These are phyloP conservation scores for Belonocnema kinseyi DNA, from an alignment of 1,140 invertebrate genomes.

Conservation along the genomic window DNA sequence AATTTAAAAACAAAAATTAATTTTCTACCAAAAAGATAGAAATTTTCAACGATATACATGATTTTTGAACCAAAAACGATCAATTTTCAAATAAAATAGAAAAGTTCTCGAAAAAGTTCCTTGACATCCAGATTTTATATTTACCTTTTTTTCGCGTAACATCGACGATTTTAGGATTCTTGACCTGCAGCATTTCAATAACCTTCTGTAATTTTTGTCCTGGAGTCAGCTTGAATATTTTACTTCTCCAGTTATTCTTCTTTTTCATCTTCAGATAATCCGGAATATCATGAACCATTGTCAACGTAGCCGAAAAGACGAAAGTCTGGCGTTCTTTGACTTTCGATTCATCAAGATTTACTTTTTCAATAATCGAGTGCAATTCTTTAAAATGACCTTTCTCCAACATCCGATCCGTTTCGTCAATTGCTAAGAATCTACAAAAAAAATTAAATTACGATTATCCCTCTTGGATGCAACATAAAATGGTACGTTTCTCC, in stretches of 20 bases:
- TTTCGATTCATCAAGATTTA: slow-evolving; percentile 83
- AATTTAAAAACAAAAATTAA: too few relatives aligned
- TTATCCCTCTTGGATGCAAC: too few relatives aligned
- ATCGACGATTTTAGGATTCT: slow-evolving; percentile 95
- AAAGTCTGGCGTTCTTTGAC: slow-evolving; percentile 89
- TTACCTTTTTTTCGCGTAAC: slow-evolving; percentile 85
- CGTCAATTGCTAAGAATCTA: slow-evolving; percentile 95
- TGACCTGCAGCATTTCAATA: slow-evolving; percentile 86
- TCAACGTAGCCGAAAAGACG: slow-evolving; percentile 98
- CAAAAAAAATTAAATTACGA: slow-evolving; percentile 42
- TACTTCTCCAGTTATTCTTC: slow-evolving; percentile 72
- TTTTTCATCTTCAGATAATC: slow-evolving; percentile 84
- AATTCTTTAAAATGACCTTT: slow-evolving; percentile 97
- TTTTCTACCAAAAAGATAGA: too few relatives aligned
- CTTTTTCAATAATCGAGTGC: slow-evolving; percentile 84
- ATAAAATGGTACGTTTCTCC: too few relatives aligned
- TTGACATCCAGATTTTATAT: not conserved
- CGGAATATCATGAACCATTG: slow-evolving; percentile 90
- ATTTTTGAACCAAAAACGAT: too few relatives aligned
- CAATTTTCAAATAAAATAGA: too few relatives aligned
- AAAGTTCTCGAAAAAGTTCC: too few relatives aligned
- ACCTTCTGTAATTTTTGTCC: slow-evolving; percentile 84
- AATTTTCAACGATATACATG: too few relatives aligned
- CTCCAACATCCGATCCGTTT: slow-evolving; percentile 99
- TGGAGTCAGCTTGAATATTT: slow-evolving; percentile 81